Evolutionary conservation across 64 coral and sea anemone species (phyloP), one percentile per base, ranked within the genome.

Genomic region (Montipora capricornis): DNA sequence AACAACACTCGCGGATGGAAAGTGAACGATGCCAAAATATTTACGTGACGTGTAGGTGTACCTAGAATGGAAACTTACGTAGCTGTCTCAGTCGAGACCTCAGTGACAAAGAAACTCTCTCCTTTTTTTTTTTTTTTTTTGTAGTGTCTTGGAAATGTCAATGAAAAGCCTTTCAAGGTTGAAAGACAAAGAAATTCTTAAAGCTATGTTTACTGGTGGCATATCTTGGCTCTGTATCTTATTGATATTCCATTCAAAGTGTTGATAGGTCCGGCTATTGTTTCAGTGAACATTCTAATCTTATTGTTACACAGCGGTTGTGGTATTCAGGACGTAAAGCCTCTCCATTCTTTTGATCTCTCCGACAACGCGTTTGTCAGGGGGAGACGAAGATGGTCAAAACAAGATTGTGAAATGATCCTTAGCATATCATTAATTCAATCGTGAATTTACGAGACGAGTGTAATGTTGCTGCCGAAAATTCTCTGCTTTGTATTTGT

Each of bases 221-320:
- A 6, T 57, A 6, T 11, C 81, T 68, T 84, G 44, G 46, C 16
- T 68, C 9, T 50, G 61, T 4, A 13, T 45, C 47, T 86, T 86
- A 73, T 86, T 86, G 82, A 86, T 86, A 86, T 86, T 86, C 44
- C 64, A 69, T 86, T 86, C 82, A 50, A 47, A 8, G 82, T 86
- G 82, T 49, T 86, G 82, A 86, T 66, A 70, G 82, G 67, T 86
- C 48, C n/a, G 19, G 46, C 67, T 16, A 86, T 86, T 86, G 82
- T 86, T 71, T 8, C 45, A 71, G 8, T 4, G 47, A 46, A 86
- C 46, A 86, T 86, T 71, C 64, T 86, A 86, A 86, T 86, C 82
- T 86, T 62, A 49, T 71, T 86, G 82, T 86, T 86, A 51, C 82
- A 70, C 64, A 86, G 20, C 47, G 46, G 82, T 46, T 4, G 8